A percentile compares a stretch with the other conserved stretches of the same genome.
Conservation (phyloP, 92 coral and sea anemone species). For the Micromussa lordhowensis region DNA sequence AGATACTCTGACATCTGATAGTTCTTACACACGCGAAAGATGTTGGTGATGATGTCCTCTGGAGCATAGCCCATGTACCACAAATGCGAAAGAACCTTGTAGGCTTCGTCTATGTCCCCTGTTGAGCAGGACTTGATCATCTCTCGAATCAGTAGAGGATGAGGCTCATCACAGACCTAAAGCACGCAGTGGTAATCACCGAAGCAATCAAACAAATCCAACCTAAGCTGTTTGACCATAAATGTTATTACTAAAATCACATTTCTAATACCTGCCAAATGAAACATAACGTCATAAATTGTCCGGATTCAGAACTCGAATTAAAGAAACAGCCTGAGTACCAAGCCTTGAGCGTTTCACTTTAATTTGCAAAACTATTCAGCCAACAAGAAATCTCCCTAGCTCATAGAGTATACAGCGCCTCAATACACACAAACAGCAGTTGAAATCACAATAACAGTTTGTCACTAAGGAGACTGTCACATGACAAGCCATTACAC, state of each 20-base stretch:
- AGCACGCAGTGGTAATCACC: background rate
- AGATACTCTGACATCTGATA: constrained; percentile 89
- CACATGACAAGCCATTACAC: background rate
- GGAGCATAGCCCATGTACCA: constrained; percentile 99
- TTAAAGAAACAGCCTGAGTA: background rate
- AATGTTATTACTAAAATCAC: too few relatives aligned
- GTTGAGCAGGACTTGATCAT: constrained; percentile 87
- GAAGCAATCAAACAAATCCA: background rate
- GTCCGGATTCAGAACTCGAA: background rate
- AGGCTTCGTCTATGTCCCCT: constrained; percentile 93
- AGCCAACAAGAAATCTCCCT: too few relatives aligned
- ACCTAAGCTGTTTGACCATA: background rate
- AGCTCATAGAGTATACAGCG: too few relatives aligned
- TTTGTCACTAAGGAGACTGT: background rate
- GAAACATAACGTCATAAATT: too few relatives aligned
- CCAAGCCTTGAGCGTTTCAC: background rate
- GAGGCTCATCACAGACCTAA: constrained; percentile 99
- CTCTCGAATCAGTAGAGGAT: constrained; percentile 90
- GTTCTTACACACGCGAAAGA: constrained; percentile 96
- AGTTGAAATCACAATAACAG: background rate
- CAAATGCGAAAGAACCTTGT: constrained; percentile 88
- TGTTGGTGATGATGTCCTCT: constrained; percentile 90
- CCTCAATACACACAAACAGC: background rate
- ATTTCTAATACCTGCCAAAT: too few relatives aligned
- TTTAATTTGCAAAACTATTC: too few relatives aligned